These are phyloP conservation scores for Emberiza fucata DNA, from an alignment of 2,113 vertebrate genomes.

Conservation along the genomic window DNA sequence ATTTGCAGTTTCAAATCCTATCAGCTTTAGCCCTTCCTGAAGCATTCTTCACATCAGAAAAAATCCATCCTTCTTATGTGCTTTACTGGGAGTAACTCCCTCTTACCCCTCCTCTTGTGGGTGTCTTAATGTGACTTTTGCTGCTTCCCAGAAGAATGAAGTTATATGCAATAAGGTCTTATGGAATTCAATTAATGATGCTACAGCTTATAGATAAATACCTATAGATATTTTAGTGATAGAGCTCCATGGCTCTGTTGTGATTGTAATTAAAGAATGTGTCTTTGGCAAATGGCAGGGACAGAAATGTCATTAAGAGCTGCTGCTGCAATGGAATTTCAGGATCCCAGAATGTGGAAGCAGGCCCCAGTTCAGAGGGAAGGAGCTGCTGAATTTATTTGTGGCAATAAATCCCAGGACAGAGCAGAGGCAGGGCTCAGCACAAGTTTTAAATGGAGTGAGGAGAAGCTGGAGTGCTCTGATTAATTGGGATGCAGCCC, in stretches of 20 bases:
- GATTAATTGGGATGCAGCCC: not conserved
- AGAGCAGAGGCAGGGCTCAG: not conserved
- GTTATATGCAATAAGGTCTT: not conserved
- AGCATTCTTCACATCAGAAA: not conserved
- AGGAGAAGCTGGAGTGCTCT: not conserved
- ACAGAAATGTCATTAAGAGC: not conserved
- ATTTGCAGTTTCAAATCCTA: not conserved
- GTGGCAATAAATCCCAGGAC: not conserved
- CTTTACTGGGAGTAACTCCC: not conserved
- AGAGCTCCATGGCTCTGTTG: accelerated
- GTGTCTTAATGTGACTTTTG: not conserved
- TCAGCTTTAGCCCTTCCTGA: not conserved
- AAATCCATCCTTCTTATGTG: not conserved
- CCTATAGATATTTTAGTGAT: not conserved
- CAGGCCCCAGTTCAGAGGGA: not conserved
- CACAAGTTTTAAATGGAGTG: not conserved
- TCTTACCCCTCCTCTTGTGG: not conserved
- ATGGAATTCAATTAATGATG: not conserved
- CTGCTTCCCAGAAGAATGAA: not conserved
- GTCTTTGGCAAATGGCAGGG: not conserved
- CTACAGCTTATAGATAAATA: not conserved
- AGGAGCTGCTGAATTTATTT: not conserved
- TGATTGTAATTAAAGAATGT: not conserved
- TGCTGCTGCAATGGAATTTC: not conserved
- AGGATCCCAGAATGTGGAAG: not conserved